Percentiles rank a stretch among this genome's conserved stretches.
Evolutionary conservation across 2,113 vertebrate species (phyloP).

Genomic region (Cricetomys ansorgei): DNA sequence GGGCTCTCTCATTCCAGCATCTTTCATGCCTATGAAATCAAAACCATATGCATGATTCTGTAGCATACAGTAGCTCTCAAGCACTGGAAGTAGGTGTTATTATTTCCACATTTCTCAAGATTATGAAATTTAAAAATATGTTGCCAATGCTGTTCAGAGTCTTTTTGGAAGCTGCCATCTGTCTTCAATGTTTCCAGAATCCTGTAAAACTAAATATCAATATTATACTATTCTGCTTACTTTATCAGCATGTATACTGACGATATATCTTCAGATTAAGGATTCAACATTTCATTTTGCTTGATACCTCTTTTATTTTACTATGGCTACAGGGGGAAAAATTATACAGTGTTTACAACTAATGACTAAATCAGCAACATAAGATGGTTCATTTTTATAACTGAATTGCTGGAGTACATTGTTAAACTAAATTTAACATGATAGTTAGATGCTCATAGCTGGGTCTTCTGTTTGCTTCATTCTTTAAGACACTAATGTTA

Average conservation of each 20-base stretch:
- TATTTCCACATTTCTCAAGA: background rate
- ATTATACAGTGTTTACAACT: background rate
- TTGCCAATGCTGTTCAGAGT: background rate
- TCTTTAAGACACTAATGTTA: background rate
- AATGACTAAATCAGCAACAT: background rate
- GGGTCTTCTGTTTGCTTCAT: background rate
- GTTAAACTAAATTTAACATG: background rate
- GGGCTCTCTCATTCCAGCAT: background rate
- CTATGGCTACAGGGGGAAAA: background rate
- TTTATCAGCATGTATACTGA: background rate
- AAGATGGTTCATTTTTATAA: background rate
- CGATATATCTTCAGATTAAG: background rate
- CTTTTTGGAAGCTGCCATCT: background rate
- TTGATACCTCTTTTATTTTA: background rate
- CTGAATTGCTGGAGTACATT: background rate
- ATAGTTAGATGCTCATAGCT: background rate
- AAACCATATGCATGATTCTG: too few species aligned
- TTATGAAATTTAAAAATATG: background rate
- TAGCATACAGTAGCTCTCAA: slow-evolving; percentile 20
- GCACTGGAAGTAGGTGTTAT: background rate
- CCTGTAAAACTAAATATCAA: rapidly evolving
- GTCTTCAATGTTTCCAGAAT: background rate
- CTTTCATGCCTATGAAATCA: background rate
- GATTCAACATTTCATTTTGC: background rate
- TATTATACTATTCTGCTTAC: too few species aligned